Percentiles rank a stretch among this genome's conserved stretches.
These are phyloP conservation scores for Turritopsis rubra DNA, from an alignment of 30 jellyfish, hydroid and myxozoan species.

Conservation along the genomic window DNA sequence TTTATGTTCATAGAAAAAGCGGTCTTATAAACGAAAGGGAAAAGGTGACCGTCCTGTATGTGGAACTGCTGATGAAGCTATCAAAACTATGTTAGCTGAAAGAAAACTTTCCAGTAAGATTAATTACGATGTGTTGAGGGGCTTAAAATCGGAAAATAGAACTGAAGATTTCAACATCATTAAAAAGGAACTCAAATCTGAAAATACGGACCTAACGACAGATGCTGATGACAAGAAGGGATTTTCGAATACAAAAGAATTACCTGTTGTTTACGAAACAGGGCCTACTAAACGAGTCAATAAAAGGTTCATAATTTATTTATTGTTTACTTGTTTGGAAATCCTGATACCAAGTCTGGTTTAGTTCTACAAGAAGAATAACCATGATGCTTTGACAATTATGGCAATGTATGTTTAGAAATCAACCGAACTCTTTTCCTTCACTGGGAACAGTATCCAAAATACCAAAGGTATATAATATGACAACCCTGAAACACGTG, in stretches of 20 bases:
- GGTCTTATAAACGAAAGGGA: conserved; percentile 46
- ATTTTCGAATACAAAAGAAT: background rate
- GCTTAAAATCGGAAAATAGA: conserved; percentile 56
- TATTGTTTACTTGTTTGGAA: background rate
- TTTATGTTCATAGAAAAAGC: conserved; percentile 48
- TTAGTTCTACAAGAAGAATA: too few relatives aligned
- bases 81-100: conserved; percentile 79
- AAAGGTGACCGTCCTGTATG: conserved; percentile 33
- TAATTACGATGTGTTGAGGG: conserved; percentile 86
- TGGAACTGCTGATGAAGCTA: conserved; percentile 95
- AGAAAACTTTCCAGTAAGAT: conserved; percentile 69
- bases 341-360: too few relatives aligned
- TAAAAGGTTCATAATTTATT: background rate
- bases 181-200: conserved; percentile 24
- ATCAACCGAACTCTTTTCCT: background rate
- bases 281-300: conserved; percentile 47
- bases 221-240: conserved; percentile 29
- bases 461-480: background rate
- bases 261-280: conserved; percentile 45
- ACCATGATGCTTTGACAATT: too few relatives aligned
- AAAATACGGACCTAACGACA: background rate
- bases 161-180: conserved; percentile 21
- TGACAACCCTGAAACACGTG: background rate
- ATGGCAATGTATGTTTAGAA: background rate
- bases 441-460: background rate